These are phyloP conservation scores for Tryphoninae sp. DNA, from an alignment of 2,888 invertebrate genomes.

Conservation along the genomic window DNA sequence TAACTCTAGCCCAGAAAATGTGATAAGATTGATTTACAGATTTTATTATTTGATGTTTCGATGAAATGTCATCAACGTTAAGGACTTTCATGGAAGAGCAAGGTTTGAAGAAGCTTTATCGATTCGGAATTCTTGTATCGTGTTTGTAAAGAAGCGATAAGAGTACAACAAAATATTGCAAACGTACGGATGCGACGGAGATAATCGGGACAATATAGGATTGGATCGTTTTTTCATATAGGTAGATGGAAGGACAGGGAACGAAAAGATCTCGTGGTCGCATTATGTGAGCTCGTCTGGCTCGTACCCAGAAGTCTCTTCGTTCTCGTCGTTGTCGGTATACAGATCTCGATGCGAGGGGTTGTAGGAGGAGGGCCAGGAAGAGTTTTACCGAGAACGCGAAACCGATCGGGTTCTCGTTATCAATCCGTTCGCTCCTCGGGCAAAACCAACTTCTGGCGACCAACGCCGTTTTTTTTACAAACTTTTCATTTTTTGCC, in stretches of 20 bases:
- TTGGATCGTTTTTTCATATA: conserved; percentile 43
- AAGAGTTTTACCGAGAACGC: conserved; percentile 55
- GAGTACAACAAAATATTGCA: conserved; percentile 7
- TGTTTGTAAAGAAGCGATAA: conserved; percentile 9
- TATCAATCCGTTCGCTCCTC: conserved; percentile 61
- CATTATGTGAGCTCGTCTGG: conserved; percentile 60
- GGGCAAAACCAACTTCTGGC: conserved; percentile 59
- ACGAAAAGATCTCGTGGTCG: conserved; percentile 48
- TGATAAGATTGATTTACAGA: not conserved
- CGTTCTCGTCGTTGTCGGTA: conserved; percentile 17
- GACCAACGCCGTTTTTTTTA: conserved; percentile 47
- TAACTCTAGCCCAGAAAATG: not conserved
- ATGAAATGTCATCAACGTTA: no score
- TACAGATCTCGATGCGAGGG: conserved; percentile 14
- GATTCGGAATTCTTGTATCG: conserved; percentile 20
- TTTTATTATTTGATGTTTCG: no score
- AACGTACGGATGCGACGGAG: conserved; percentile 19
- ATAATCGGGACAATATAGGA: conserved; percentile 54
- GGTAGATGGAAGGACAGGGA: conserved; percentile 26
- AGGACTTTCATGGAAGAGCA: no score
- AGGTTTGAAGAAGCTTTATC: not conserved
- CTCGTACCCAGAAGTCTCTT: conserved; percentile 62
- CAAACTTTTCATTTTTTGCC: conserved; percentile 1
- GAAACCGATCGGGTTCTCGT: conserved; percentile 65
- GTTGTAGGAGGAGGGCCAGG: not conserved